Conservation (phyloP, 2,113 vertebrate genomes). For the Micronycteris hirsuta region DNA sequence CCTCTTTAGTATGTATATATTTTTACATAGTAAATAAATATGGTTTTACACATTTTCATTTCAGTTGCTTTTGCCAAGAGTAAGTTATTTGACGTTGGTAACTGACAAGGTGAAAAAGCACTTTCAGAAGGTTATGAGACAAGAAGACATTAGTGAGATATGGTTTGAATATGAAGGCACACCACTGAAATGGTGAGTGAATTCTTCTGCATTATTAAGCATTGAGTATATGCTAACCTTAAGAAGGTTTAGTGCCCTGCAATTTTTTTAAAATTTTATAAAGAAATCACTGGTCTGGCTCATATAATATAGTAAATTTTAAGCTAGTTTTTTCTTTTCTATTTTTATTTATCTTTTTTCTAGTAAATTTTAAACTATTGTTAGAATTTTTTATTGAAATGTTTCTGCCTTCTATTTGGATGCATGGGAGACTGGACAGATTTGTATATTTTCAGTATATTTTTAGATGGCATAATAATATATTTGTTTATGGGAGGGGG, state of each 20-base stretch:
- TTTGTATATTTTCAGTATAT: constrained; percentile 18
- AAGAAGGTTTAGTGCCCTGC: neutral
- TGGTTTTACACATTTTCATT: constrained; percentile 67
- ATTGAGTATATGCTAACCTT: constrained; percentile 2
- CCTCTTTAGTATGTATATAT: neutral
- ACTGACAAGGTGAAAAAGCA: constrained; percentile 99
- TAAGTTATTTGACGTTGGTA: constrained; percentile 96
- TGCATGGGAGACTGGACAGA: neutral
- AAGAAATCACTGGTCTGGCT: neutral
- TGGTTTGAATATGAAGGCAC: constrained; percentile 99
- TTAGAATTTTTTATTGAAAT: constrained; percentile 18
- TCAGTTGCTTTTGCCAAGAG: constrained; percentile 95
- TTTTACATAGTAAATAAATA: constrained; percentile 49
- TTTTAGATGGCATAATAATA: constrained; percentile 10
- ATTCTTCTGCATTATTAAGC: constrained; percentile 47
- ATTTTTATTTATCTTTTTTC: too few relatives aligned
- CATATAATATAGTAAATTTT: neutral
- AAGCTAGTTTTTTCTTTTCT: too few relatives aligned
- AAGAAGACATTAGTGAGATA: constrained; percentile 95
- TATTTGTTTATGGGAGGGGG: neutral
- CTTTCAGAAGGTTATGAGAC: constrained; percentile 95
- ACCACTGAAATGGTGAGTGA: constrained; percentile 95
- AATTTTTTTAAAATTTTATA: neutral
- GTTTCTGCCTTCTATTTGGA: constrained; percentile 28
- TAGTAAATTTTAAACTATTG: neutral